Percentiles rank a stretch among this genome's conserved stretches.
Conservation (phyloP, 1,140 invertebrate species). For the Eumeta japonica region DNA sequence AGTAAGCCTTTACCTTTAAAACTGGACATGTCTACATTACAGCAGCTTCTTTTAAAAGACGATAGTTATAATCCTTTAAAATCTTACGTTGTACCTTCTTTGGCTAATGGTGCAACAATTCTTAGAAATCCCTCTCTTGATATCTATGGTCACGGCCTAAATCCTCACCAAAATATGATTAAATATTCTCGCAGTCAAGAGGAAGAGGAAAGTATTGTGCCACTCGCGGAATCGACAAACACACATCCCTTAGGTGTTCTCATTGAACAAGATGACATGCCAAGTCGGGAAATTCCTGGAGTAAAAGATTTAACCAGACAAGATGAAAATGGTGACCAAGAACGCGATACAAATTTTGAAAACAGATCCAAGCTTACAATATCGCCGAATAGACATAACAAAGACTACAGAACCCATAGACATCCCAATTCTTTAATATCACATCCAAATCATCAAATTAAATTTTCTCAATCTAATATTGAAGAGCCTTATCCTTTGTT, state of each 20-base stretch:
- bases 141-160: conserved; percentile 26
- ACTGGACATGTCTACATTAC: conserved; percentile 45
- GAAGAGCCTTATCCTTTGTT: conserved; percentile 47
- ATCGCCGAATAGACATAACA: conserved; percentile 4
- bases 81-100: too few species aligned
- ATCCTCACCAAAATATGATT: conserved; percentile 33
- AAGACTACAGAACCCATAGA: conserved; percentile 22
- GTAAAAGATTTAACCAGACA: conserved; percentile 21
- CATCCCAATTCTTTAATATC: conserved; percentile 29
- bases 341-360: not conserved
- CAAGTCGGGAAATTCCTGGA: conserved; percentile 20
- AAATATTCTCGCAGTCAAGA: conserved; percentile 52
- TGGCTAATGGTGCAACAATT: conserved; percentile 22
- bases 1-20: conserved; percentile 33
- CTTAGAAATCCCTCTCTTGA: conserved; percentile 34
- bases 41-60: conserved; percentile 40
- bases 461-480: conserved; percentile 35
- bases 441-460: conserved; percentile 30
- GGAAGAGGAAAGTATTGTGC: conserved; percentile 42
- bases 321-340: conserved; percentile 17
- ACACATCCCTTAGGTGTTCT: conserved; percentile 51
- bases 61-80: conserved; percentile 26
- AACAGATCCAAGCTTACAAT: not conserved
- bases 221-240: conserved; percentile 41
- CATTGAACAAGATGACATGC: conserved; percentile 38